Conservation (phyloP, 2,113 vertebrate species). For the Anhinga rufa region DNA sequence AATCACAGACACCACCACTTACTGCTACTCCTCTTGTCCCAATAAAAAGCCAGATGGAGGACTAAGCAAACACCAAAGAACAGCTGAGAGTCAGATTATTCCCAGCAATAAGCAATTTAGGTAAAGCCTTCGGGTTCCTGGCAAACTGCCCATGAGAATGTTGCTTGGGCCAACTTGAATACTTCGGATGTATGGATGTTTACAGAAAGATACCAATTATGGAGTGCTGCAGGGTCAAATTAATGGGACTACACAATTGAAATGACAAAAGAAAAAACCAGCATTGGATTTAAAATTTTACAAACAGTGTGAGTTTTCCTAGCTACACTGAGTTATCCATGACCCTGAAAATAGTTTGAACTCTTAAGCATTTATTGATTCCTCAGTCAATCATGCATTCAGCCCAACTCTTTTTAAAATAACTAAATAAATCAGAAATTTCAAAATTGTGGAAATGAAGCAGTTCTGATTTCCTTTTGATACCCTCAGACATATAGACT, state of each 20-base stretch:
- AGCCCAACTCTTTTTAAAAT: neutral
- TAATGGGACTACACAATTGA: neutral
- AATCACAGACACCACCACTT: neutral
- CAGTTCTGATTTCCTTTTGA: neutral
- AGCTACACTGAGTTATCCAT: neutral
- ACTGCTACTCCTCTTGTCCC: neutral
- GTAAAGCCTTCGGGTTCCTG: neutral
- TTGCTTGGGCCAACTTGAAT: neutral
- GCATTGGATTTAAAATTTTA: neutral
- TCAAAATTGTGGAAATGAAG: neutral
- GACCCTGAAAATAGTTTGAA: neutral
- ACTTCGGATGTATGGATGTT: neutral
- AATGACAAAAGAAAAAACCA: neutral
- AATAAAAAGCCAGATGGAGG: neutral
- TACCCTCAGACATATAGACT: neutral
- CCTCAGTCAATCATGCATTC: neutral
- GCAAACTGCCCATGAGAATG: neutral
- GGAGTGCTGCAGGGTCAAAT: neutral
- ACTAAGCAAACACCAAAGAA: neutral
- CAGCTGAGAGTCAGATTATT: neutral
- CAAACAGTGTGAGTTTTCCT: neutral
- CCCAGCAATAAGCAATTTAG: neutral
- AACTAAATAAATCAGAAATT: neutral
- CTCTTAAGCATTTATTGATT: neutral
- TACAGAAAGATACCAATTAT: neutral